Percentiles rank a stretch among this genome's conserved stretches.
Evolutionary conservation across 2,113 vertebrate species (phyloP).

Genomic region (Crotalus viridis): DNA sequence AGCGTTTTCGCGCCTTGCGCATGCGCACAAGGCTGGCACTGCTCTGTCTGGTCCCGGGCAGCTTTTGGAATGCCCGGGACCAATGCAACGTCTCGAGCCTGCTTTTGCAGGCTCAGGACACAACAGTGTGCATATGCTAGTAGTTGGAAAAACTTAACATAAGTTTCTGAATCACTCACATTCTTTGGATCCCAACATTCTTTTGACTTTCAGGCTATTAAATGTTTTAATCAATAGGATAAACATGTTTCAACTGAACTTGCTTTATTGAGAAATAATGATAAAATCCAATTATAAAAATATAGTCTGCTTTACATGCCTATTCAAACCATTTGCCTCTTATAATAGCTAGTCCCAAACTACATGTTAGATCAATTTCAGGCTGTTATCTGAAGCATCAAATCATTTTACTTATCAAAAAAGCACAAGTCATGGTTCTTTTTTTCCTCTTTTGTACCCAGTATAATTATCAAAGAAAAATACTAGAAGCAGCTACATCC

Average conservation of each 20-base stretch:
- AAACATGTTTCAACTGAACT: neutral
- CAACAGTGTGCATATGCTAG: neutral
- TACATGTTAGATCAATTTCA: neutral
- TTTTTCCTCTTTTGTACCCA: neutral
- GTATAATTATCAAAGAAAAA: neutral
- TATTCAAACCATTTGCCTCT: neutral
- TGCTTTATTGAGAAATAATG: neutral
- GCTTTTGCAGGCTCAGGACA: too few species aligned
- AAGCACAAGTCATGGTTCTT: neutral
- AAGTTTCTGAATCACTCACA: neutral
- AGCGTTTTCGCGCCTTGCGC: too few species aligned
- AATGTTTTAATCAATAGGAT: neutral
- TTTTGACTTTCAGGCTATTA: neutral
- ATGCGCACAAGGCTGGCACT: too few species aligned
- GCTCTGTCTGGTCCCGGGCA: too few species aligned
- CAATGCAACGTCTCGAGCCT: too few species aligned
- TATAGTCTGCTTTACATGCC: neutral
- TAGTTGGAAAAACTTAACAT: neutral
- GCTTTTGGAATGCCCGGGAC: too few species aligned
- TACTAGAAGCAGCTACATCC: neutral
- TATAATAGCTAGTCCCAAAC: neutral
- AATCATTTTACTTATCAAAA: neutral
- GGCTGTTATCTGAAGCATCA: neutral
- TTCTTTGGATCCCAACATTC: neutral
- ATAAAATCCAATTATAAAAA: neutral